Conservation (phyloP, 1,140 invertebrate genomes). For the Caenorhabditis latens region DNA sequence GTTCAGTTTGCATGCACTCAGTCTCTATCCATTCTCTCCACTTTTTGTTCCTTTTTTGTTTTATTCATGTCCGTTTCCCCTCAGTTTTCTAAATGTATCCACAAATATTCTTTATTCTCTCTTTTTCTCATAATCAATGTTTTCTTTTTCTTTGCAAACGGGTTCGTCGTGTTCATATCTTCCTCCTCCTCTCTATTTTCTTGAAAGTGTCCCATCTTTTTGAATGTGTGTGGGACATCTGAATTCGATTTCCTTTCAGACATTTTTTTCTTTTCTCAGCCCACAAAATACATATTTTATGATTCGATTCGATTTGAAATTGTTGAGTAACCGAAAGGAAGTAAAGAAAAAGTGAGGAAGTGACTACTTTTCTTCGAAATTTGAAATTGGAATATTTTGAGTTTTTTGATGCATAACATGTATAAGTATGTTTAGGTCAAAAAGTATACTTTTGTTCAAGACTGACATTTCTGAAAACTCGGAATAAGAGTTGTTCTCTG, state of each 20-base stretch:
- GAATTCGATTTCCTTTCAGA: conserved; percentile 48
- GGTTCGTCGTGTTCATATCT: conserved; percentile 6
- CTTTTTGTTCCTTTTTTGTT: background rate
- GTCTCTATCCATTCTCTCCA: background rate
- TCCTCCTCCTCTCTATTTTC: background rate
- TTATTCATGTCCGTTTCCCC: background rate
- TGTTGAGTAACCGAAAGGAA: background rate
- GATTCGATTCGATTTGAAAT: conserved; percentile 44
- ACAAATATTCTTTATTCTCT: background rate
- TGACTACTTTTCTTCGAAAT: background rate
- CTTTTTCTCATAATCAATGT: conserved; percentile 15
- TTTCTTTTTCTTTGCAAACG: background rate
- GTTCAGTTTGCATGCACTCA: conserved; percentile 4
- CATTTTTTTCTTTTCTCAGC: background rate
- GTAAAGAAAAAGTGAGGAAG: background rate
- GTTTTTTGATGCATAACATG: background rate
- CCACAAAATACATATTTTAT: conserved; percentile 26
- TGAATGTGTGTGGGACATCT: background rate
- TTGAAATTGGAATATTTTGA: background rate
- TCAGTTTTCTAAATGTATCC: background rate
- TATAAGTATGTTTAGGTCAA: conserved; percentile 11
- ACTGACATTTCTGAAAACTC: background rate
- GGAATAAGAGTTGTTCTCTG: background rate
- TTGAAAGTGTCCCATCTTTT: background rate
- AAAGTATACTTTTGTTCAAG: background rate